phyloP scores from a whole-genome alignment of 2,888 invertebrate genomes.

The Drosophila demipolita region DNA sequence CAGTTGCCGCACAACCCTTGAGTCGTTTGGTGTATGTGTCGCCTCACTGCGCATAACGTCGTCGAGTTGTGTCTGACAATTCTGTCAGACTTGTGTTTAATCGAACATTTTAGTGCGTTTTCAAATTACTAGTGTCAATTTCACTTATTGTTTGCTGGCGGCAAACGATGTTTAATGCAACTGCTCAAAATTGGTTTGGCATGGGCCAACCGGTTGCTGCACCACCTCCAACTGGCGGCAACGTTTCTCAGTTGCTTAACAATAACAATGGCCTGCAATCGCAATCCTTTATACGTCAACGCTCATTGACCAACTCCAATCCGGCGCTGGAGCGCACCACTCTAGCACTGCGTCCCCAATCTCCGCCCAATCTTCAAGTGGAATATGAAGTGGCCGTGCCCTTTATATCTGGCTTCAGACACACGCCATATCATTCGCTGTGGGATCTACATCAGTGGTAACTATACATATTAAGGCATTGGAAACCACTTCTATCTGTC shows the following conservation, averaged over 20 bases:
- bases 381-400: slow-evolving; percentile 85
- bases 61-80: slow-evolving; percentile 37
- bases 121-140: slow-evolving; percentile 56
- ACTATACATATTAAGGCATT: slow-evolving; percentile 37
- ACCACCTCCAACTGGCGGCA: slow-evolving; percentile 37
- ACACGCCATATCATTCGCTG: slow-evolving; percentile 85
- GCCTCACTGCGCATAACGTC: slow-evolving; percentile 33
- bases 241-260: slow-evolving; percentile 53
- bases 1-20: slow-evolving; percentile 83
- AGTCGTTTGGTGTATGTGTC: slow-evolving; percentile 61
- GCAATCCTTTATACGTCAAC: slow-evolving; percentile 79
- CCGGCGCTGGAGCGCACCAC: slow-evolving; percentile 80
- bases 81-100: slow-evolving; percentile 47
- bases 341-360: slow-evolving; percentile 58
- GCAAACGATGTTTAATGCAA: slow-evolving; percentile 81
- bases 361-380: slow-evolving; percentile 82
- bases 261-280: slow-evolving; percentile 41
- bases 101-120: slow-evolving; percentile 26
- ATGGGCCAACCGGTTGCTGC: slow-evolving; percentile 62
- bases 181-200: slow-evolving; percentile 83
- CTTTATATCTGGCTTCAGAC: slow-evolving; percentile 84
- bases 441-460: slow-evolving; percentile 85
- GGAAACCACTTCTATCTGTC: not conserved
- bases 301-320: slow-evolving; percentile 83
- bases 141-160: slow-evolving; percentile 10